Evolutionary conservation across 2,113 vertebrate species (phyloP), one percentile per base, ranked within the genome.

Genomic region (Pithys albifrons): DNA sequence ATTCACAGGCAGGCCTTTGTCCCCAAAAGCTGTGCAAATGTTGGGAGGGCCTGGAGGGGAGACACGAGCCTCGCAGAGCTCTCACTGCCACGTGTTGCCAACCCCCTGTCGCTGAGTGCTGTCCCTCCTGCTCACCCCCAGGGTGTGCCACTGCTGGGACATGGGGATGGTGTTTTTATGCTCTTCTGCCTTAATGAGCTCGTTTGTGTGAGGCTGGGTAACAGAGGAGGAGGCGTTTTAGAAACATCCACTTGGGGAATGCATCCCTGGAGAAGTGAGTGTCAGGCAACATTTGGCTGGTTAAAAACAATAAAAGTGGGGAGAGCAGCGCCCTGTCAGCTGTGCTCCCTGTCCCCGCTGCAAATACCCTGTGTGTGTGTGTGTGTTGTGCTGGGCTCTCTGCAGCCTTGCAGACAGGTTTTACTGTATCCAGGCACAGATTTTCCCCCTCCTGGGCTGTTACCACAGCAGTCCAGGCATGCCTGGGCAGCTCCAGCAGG

Each of bases 291-390:
- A 15, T 73, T 73, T 51, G 5, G n/a, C 46, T 49, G 75, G 64
- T 57, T 65, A 25, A 25, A 33, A 64, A 57, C 85, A 91, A 33
- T n/a, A 54, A 77, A 52, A 51, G 77, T 17, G 66, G 46, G 51
- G 81, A 55, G 61, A 46, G 22, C 43, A 35, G 67, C 0, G 1
- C 16, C 27, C 12, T 9, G 31, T 74, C 48, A 43, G 54, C 75
- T 39, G 46, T 23, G 57, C 29, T 43, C 23, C 49, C 45, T 6
- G 20, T 48, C 62, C 22, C 62, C 64, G 33, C 62, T 6, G 62
- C 83, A 28, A n/a, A 57, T 16, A 37, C 19, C 20, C 35, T 0
- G 0, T 1, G 33, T n/a, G 6, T 0, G 0, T 1, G 33, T n/a
- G 6, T 11, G 37, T 5, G 45, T 8, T 37, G 49, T 19, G 31